Evolutionary conservation across 2,113 vertebrate genomes (phyloP).

Genomic region (Mohoua ochrocephala): DNA sequence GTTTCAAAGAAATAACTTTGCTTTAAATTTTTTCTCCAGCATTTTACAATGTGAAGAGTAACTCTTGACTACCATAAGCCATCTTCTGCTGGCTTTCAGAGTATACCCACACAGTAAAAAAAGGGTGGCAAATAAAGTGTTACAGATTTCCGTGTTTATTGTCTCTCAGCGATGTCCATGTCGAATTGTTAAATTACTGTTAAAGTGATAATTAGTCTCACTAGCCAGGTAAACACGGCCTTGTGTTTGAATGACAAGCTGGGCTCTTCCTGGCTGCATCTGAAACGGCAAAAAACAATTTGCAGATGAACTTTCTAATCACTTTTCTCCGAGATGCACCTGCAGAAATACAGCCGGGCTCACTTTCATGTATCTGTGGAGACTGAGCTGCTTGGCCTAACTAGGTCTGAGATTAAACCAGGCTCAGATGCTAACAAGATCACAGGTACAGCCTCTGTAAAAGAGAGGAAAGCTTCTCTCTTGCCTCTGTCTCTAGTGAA

Average conservation of each 20-base stretch:
- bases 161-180: not conserved
- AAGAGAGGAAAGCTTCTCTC: not conserved
- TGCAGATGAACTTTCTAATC: not conserved
- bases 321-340: not conserved
- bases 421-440: not conserved
- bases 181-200: not conserved
- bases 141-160: not conserved
- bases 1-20: not conserved
- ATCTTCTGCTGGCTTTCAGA: not conserved
- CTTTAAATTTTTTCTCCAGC: not conserved
- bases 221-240: not conserved
- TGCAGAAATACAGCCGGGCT: not conserved
- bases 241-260: not conserved
- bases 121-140: not conserved
- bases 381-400: not conserved
- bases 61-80: not conserved
- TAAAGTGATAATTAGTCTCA: not conserved
- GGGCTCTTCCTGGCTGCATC: not conserved
- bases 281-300: not conserved
- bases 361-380: fast-evolving
- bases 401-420: not conserved
- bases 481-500: not conserved
- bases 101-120: not conserved
- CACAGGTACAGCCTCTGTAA: not conserved
- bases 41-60: not conserved